These are phyloP conservation scores for Rotaria sp. DNA, from an alignment of 2,888 invertebrate species.

Conservation along the genomic window DNA sequence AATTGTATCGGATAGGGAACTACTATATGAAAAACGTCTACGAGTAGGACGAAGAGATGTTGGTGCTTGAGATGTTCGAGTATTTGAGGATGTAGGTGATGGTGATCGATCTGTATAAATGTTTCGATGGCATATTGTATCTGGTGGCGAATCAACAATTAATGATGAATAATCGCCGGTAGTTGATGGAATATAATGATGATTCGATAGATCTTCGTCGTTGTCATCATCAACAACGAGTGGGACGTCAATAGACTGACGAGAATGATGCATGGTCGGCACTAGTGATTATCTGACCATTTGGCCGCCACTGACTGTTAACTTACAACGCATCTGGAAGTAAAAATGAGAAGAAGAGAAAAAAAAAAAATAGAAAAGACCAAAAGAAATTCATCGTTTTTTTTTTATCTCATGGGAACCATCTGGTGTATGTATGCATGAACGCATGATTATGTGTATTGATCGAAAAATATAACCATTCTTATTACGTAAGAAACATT, in stretches of 20 bases:
- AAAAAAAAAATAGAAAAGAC: background rate
- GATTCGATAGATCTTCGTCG: background rate
- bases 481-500: background rate
- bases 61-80: background rate
- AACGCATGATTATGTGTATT: background rate
- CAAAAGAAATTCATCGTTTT: background rate
- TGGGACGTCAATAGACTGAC: background rate
- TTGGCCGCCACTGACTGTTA: background rate
- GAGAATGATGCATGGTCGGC: conserved; percentile 4
- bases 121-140: background rate
- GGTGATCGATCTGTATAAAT: background rate
- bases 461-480: background rate
- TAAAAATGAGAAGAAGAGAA: background rate
- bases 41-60: background rate
- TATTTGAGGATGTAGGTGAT: background rate
- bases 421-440: background rate
- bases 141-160: background rate
- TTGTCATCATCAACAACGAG: conserved; percentile 22
- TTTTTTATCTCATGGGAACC: background rate
- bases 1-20: background rate
- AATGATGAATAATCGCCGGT: background rate
- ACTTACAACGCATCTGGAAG: conserved; percentile 15
- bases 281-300: background rate
- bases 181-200: background rate
- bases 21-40: background rate